Conservation (phyloP, 2,113 vertebrate species). For the Halichoeres trimaculatus region DNA sequence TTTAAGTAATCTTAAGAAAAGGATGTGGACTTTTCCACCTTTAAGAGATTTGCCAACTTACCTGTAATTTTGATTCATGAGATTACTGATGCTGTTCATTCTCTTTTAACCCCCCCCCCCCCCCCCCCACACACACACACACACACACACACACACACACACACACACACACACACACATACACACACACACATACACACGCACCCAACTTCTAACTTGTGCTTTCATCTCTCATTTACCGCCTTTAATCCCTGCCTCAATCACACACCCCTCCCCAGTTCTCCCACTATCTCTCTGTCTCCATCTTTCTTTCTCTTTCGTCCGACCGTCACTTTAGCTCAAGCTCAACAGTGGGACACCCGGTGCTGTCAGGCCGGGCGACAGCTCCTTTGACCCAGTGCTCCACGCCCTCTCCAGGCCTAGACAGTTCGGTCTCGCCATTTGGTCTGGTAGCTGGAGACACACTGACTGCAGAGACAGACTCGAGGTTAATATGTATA, state of each 20-base stretch:
- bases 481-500: conserved; percentile 7
- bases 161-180: too few species aligned
- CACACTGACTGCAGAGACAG: conserved; percentile 43
- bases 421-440: conserved; percentile 69
- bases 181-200: too few species aligned
- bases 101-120: not conserved
- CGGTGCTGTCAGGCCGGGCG: conserved; percentile 82
- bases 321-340: conserved; percentile 82
- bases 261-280: not conserved
- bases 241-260: not conserved
- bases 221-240: not conserved
- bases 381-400: conserved; percentile 83
- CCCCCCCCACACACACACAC: too few species aligned
- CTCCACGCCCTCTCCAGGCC: conserved; percentile 70
- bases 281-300: conserved; percentile 28
- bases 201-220: not conserved
- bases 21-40: too few species aligned
- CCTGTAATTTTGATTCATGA: not conserved
- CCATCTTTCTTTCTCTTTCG: conserved; percentile 32
- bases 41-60: too few species aligned
- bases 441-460: conserved; percentile 60
- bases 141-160: too few species aligned
- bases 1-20: not conserved
- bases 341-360: conserved; percentile 87
- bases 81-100: not conserved